Conservation (phyloP, 37 sponge, comb jelly and placozoan genomes). For the Cliona cf. orientalis region DNA sequence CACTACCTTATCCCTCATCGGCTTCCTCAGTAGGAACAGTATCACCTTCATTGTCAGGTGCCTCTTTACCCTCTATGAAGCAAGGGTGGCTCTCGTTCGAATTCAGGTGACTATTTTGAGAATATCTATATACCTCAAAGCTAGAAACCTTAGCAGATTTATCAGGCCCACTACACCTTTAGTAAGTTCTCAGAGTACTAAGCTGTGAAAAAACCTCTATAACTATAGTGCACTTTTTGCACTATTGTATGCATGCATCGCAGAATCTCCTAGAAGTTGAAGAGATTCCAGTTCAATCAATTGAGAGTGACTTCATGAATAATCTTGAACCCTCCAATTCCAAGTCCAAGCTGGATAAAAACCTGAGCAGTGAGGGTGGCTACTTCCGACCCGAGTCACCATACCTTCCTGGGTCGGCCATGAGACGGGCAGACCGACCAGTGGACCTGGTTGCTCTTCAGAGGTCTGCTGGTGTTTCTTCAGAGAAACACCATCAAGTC, state of each 20-base stretch:
- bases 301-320: no score
- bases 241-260: neutral
- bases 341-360: neutral
- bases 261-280: neutral
- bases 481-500: no score
- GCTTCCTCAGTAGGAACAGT: neutral
- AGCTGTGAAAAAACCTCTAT: neutral
- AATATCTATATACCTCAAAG: no score
- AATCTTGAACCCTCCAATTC: no score
- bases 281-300: neutral
- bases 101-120: neutral
- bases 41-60: neutral
- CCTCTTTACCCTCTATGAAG: conserved; percentile 13
- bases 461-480: no score
- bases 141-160: neutral
- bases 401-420: neutral
- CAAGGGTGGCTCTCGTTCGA: neutral
- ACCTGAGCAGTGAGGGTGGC: neutral
- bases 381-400: conserved; percentile 1
- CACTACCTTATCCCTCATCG: neutral
- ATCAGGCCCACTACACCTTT: neutral
- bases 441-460: no score
- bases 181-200: neutral
- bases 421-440: no score
- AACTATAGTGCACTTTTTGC: neutral